Evolutionary conservation across 2,113 vertebrate genomes (phyloP).

Genomic region (Propithecus coquereli): DNA sequence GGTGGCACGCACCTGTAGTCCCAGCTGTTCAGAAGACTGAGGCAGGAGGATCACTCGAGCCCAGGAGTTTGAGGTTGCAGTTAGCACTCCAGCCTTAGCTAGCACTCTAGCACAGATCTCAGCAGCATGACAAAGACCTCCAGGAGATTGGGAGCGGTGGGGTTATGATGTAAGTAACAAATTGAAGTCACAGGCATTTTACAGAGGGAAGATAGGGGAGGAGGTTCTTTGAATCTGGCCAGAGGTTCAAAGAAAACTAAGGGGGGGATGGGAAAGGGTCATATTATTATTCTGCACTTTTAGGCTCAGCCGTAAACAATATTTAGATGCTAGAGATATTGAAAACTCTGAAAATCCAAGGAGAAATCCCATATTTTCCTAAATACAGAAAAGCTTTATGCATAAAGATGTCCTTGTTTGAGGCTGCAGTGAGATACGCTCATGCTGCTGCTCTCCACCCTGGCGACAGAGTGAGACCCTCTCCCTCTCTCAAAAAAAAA

Average conservation of each 20-base stretch:
- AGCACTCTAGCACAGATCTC: background rate
- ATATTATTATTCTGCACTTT: background rate
- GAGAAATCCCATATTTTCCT: background rate
- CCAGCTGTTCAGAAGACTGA: background rate
- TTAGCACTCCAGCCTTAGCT: background rate
- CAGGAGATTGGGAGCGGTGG: background rate
- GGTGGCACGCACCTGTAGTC: background rate
- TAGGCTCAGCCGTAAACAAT: background rate
- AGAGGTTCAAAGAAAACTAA: conserved; percentile 36
- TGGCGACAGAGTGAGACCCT: too few relatives aligned
- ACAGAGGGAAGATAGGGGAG: background rate
- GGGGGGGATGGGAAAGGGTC: too few relatives aligned
- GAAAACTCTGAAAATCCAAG: background rate
- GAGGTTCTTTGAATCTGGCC: background rate
- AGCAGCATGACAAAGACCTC: background rate
- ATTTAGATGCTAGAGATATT: background rate
- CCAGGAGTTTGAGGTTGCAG: background rate
- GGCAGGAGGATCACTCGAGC: background rate
- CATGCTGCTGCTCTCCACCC: too few relatives aligned
- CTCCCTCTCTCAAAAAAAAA: too few relatives aligned
- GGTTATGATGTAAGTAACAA: background rate
- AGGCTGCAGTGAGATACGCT: too few relatives aligned
- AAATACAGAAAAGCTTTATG: background rate
- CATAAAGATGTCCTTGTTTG: too few relatives aligned
- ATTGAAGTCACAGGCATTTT: background rate